Evolutionary conservation across 2,888 invertebrate genomes (phyloP).

Genomic region (Rhyacophila evoluta): DNA sequence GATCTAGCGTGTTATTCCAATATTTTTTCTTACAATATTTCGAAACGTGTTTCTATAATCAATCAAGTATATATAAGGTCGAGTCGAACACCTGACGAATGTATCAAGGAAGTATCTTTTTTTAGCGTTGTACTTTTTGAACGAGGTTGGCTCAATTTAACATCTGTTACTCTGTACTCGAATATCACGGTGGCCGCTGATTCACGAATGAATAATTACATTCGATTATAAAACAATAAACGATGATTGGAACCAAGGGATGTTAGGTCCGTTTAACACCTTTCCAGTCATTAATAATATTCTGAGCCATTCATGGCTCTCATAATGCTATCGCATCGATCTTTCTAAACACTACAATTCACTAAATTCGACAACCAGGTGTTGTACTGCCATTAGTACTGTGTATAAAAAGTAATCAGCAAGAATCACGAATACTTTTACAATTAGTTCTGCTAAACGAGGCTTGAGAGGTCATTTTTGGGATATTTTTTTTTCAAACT

Average conservation of each 20-base stretch:
- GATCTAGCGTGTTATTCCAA: background rate
- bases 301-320: too few species aligned
- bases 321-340: too few species aligned
- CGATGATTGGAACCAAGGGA: background rate
- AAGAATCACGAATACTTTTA: too few species aligned
- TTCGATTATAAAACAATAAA: background rate
- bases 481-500: too few species aligned
- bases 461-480: too few species aligned
- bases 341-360: too few species aligned
- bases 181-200: background rate
- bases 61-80: constrained; percentile 24
- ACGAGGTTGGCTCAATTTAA: constrained; percentile 33
- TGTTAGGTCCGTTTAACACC: background rate
- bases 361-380: too few species aligned
- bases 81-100: constrained; percentile 37
- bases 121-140: constrained; percentile 27
- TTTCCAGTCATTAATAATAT: too few species aligned
- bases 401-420: too few species aligned
- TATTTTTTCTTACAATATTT: background rate
- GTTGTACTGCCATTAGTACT: too few species aligned
- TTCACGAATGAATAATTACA: background rate
- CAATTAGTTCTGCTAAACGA: too few species aligned
- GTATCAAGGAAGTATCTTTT: constrained; percentile 38
- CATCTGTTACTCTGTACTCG: constrained; percentile 35
- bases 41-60: background rate